phyloP scores from a whole-genome alignment of 2,888 invertebrate species.

The Smittia sp. region DNA sequence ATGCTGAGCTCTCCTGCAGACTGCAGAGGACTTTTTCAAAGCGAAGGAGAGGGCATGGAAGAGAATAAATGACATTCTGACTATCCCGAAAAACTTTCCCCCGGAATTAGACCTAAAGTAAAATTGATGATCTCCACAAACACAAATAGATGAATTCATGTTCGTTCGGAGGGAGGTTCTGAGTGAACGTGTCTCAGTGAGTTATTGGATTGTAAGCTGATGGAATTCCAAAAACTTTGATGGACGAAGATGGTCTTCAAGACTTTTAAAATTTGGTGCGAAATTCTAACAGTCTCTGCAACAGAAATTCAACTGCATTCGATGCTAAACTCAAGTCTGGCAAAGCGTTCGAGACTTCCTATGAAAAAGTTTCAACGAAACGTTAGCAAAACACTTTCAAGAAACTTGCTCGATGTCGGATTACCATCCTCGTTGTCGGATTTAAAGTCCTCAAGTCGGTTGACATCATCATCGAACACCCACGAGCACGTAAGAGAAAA shows the following conservation, averaged over 20 bases:
- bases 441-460: no score
- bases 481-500: background rate
- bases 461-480: no score
- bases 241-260: background rate
- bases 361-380: no score
- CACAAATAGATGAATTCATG: background rate
- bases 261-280: background rate
- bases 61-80: conserved; percentile 10
- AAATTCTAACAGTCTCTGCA: no score
- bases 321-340: no score
- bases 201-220: background rate
- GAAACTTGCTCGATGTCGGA: no score
- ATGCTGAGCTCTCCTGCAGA: background rate
- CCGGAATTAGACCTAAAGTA: conserved; percentile 14
- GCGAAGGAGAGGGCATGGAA: background rate
- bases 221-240: background rate
- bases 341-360: no score
- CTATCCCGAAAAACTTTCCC: background rate
- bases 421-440: no score
- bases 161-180: no score
- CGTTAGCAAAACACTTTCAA: no score
- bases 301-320: no score
- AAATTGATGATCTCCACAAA: conserved; percentile 11
- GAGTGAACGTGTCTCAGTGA: no score
- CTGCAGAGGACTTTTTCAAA: background rate